phyloP scores from a whole-genome alignment of 2,888 invertebrate species.

The Folsomia manolachei region DNA sequence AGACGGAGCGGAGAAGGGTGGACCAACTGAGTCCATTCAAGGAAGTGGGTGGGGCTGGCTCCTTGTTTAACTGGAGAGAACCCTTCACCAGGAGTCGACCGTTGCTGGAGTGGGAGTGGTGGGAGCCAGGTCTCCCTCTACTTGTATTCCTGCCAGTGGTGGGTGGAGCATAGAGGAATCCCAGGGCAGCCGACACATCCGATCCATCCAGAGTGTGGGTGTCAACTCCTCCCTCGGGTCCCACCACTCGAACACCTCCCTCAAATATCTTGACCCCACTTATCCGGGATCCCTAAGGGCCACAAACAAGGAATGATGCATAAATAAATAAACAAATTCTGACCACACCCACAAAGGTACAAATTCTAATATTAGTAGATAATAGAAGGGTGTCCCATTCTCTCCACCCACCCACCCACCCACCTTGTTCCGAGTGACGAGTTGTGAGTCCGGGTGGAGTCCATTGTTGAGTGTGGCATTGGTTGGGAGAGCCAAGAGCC shows the following conservation, averaged over 20 bases:
- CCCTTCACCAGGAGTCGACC: constrained; percentile 21
- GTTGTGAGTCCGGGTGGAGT: no score
- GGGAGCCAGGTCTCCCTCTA: no score
- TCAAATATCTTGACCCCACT: not conserved
- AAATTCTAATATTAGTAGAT: no score
- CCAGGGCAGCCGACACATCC: constrained; percentile 1
- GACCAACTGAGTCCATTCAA: constrained; percentile 34
- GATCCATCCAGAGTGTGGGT: not conserved
- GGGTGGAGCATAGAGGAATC: not conserved
- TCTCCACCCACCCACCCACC: no score
- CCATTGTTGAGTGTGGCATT: no score
- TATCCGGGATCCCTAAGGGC: no score
- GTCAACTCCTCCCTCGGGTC: constrained; percentile 3
- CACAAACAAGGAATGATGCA: no score
- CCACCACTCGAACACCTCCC: not conserved
- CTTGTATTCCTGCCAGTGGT: not conserved
- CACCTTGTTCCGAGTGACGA: no score
- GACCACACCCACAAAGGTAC: no score
- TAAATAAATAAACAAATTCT: no score
- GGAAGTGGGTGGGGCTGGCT: constrained; percentile 25
- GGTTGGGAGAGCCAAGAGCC: no score
- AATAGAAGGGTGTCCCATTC: no score
- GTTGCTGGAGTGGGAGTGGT: not conserved
- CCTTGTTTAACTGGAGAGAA: constrained; percentile 27
- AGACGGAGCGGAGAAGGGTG: constrained; percentile 15